Percentiles rank a stretch among this genome's conserved stretches.
phyloP scores from a whole-genome alignment of 2,113 vertebrate species.

The Phyllostomus discolor region DNA sequence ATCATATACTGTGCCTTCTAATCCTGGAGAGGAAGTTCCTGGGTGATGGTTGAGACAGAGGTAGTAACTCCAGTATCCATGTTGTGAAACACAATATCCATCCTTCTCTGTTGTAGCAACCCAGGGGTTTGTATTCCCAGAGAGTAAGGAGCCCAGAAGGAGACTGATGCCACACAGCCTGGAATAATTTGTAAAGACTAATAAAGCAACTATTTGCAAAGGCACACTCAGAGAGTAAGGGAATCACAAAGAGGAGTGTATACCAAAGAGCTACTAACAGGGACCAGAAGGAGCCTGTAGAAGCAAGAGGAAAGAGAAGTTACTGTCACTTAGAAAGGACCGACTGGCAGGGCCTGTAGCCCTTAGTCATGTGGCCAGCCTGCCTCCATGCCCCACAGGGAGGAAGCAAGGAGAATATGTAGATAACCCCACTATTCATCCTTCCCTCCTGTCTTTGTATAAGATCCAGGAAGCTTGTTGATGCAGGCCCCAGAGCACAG shows the following conservation, averaged over 20 bases:
- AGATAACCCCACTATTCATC: neutral
- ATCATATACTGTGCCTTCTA: neutral
- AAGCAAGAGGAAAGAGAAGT: neutral
- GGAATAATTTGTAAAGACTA: neutral
- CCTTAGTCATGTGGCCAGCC: neutral
- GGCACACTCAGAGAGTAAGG: neutral
- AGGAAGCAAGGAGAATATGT: neutral
- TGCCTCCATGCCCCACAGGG: too few relatives aligned
- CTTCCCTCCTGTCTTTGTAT: neutral
- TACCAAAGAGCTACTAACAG: neutral
- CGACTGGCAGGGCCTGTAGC: neutral
- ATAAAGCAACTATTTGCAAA: neutral
- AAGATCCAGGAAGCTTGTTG: neutral
- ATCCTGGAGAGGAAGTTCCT: neutral
- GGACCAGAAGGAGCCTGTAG: neutral
- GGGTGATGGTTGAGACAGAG: neutral
- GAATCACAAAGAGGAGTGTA: neutral
- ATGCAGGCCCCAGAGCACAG: fast-evolving
- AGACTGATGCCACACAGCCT: neutral
- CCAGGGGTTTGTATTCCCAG: neutral
- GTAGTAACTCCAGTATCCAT: neutral
- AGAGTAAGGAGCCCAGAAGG: neutral
- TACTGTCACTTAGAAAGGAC: neutral
- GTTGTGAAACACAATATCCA: fast-evolving
- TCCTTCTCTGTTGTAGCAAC: neutral